phyloP scores from a whole-genome alignment of 2,113 vertebrate species.

The Ophthalmolycus amberensis region DNA sequence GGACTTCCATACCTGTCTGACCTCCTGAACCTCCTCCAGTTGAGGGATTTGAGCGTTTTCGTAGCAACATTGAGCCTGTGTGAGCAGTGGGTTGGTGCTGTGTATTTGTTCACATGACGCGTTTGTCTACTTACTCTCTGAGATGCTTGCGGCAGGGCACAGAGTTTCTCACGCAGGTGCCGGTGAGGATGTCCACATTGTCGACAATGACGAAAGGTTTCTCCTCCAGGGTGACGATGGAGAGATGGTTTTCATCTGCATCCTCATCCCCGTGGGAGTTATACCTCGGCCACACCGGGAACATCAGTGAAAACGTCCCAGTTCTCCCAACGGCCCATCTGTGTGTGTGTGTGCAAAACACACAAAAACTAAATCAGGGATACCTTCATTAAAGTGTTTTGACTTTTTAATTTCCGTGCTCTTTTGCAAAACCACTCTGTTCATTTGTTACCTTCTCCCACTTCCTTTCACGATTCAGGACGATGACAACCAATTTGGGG shows the following conservation, averaged over 20 bases:
- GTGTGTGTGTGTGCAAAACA: slow-evolving; percentile 64
- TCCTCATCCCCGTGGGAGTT: slow-evolving; percentile 93
- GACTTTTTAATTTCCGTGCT: slow-evolving; percentile 34
- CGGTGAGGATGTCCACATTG: slow-evolving; percentile 95
- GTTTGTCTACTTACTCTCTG: slow-evolving; percentile 87
- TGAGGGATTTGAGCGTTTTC: not conserved
- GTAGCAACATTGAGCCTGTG: not conserved
- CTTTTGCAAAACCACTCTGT: slow-evolving; percentile 6
- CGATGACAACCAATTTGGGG: slow-evolving; percentile 94
- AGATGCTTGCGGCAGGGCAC: slow-evolving; percentile 95
- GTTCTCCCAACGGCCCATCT: slow-evolving; percentile 99
- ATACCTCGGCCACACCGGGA: slow-evolving; percentile 95
- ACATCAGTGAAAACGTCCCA: slow-evolving; percentile 90
- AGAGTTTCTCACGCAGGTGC: slow-evolving; percentile 95
- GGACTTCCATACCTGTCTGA: not conserved
- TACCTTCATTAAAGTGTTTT: slow-evolving; percentile 9
- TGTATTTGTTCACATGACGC: not conserved
- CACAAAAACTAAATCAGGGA: slow-evolving; percentile 34
- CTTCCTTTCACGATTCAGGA: slow-evolving; percentile 91
- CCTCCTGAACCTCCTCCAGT: not conserved
- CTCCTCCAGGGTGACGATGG: slow-evolving; percentile 97
- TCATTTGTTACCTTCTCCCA: slow-evolving; percentile 93
- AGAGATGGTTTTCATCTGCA: slow-evolving; percentile 95
- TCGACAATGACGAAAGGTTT: slow-evolving; percentile 97
- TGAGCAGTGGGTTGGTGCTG: not conserved